Evolutionary conservation across 2,113 vertebrate genomes (phyloP).

Genomic region (Vanacampus margaritifer): DNA sequence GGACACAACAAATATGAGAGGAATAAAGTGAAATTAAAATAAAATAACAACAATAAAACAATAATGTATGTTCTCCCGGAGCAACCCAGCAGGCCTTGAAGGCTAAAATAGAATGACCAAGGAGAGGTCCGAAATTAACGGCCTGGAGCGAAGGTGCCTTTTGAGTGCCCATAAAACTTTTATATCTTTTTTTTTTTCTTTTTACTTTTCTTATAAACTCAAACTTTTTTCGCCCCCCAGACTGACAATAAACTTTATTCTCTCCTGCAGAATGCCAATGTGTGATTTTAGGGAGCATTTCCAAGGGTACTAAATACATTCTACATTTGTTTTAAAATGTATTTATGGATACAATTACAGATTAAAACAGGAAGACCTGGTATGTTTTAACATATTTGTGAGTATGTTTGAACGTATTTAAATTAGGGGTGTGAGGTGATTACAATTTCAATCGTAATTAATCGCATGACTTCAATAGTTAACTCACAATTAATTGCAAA

Average conservation of each 20-base stretch:
- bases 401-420: too few species aligned
- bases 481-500: not conserved
- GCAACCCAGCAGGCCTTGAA: not conserved
- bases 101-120: not conserved
- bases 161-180: conserved; percentile 5
- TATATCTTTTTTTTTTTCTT: not conserved
- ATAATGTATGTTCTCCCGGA: conserved; percentile 1
- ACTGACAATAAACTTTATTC: conserved; percentile 5
- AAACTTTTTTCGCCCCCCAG: not conserved
- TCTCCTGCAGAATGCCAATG: not conserved
- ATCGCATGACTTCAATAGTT: too few species aligned
- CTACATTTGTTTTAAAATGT: not conserved
- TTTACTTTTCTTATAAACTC: conserved; percentile 2
- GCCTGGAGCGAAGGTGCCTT: conserved; percentile 7
- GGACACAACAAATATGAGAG: not conserved
- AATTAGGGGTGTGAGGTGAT: too few species aligned
- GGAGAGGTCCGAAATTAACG: conserved; percentile 5
- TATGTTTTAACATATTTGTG: not conserved
- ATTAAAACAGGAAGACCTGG: not conserved
- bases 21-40: not conserved
- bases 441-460: too few species aligned
- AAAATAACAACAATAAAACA: conserved; percentile 12
- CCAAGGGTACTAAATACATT: not conserved
- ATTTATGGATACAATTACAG: not conserved
- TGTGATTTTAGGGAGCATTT: not conserved